Conservation (phyloP, 1,140 invertebrate genomes). For the Lepidurus couesii region DNA sequence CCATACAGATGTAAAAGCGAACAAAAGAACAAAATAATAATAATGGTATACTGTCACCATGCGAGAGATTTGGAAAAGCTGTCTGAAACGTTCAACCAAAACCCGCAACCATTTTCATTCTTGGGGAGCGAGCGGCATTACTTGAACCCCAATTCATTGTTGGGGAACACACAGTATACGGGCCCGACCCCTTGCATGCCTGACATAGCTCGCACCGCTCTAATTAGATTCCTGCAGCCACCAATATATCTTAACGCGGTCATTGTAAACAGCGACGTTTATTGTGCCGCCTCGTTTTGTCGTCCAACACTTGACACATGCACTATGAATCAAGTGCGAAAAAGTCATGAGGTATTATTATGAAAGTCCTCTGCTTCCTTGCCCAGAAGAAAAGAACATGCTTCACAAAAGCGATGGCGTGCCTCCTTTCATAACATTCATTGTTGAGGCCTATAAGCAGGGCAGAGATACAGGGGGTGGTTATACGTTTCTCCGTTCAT, state of each 20-base stretch:
- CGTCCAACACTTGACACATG: not conserved
- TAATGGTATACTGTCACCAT: not conserved
- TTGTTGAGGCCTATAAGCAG: too few species aligned
- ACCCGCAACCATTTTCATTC: too few species aligned
- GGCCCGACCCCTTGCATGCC: not conserved
- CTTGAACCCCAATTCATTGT: too few species aligned
- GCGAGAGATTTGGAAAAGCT: not conserved
- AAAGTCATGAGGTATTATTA: not conserved
- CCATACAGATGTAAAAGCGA: not conserved
- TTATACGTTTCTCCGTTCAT: too few species aligned
- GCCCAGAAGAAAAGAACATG: not conserved
- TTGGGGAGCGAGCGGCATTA: too few species aligned
- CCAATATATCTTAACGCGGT: not conserved
- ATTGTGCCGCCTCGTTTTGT: conserved; percentile 2
- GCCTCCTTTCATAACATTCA: too few species aligned
- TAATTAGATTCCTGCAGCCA: conserved; percentile 7
- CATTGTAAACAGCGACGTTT: not conserved
- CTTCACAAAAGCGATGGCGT: too few species aligned
- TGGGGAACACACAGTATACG: too few species aligned
- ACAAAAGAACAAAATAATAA: not conserved
- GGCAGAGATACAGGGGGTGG: too few species aligned
- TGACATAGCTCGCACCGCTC: not conserved
- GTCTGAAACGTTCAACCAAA: too few species aligned
- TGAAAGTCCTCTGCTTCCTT: not conserved
- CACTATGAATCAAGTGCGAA: not conserved